phyloP scores from a whole-genome alignment of 1,140 invertebrate species.

The Drosophila equinoxialis region DNA sequence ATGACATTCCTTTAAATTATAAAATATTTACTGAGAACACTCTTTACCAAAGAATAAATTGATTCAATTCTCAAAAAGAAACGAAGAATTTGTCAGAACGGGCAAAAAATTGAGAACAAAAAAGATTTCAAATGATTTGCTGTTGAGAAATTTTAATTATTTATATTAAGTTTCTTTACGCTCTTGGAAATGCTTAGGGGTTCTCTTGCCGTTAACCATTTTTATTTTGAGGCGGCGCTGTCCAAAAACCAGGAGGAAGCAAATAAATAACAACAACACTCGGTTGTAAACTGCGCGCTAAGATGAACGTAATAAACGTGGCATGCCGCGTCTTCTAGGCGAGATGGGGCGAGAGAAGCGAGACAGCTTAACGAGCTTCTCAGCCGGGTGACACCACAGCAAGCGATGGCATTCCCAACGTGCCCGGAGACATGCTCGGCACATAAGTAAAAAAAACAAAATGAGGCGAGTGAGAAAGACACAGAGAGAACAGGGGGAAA shows the following conservation, averaged over 20 bases:
- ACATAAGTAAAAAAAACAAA: conserved; percentile 42
- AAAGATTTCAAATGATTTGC: conserved; percentile 8
- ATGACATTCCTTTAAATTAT: neutral
- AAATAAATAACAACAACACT: conserved; percentile 63
- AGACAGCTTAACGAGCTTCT: conserved; percentile 76
- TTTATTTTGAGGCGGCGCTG: neutral
- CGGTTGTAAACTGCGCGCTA: conserved; percentile 69
- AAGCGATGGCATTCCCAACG: conserved; percentile 25
- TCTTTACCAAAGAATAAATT: neutral
- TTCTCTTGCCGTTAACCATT: conserved; percentile 7
- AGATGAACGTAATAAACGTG: conserved; percentile 72
- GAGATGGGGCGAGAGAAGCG: conserved; percentile 9
- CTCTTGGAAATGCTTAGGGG: neutral
- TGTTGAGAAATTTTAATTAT: conserved; percentile 13
- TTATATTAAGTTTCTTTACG: conserved; percentile 7
- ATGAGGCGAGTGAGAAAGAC: conserved; percentile 13
- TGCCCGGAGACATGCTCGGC: conserved; percentile 47
- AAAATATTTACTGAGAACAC: neutral
- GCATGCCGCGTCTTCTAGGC: conserved; percentile 7
- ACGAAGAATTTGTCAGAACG: neutral
- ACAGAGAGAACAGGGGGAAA: conserved; percentile 2
- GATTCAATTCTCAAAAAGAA: neutral
- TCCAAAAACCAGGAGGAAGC: conserved; percentile 33
- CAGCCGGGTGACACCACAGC: conserved; percentile 55
- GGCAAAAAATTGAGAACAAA: neutral